Evolutionary conservation across 2,797 vertebrate genomes (phyloP).

Genomic region (Lophotriccus pileatus): DNA sequence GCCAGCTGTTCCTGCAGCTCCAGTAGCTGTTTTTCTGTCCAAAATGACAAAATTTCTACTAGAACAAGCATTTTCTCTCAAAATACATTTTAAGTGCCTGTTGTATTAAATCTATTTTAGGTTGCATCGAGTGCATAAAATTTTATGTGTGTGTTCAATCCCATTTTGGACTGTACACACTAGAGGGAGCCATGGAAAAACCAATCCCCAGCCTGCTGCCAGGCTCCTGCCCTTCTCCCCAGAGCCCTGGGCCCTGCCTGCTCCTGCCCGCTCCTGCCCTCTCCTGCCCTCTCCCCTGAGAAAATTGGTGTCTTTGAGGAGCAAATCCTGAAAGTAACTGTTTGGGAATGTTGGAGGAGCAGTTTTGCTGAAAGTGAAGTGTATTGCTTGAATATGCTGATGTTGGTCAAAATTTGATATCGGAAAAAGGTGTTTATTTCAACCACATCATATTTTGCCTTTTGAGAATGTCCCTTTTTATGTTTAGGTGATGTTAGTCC

Average conservation of each 20-base stretch:
- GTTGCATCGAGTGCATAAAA: rapidly evolving
- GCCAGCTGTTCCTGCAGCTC: not conserved
- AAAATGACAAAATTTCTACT: not conserved
- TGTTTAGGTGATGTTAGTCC: not conserved
- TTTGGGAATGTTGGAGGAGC: not conserved
- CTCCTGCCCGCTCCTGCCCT: not conserved
- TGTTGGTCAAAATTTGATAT: not conserved
- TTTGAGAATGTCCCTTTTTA: not conserved
- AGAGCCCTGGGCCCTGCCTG: not conserved
- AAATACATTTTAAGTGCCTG: not conserved
- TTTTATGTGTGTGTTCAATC: not conserved
- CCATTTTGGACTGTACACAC: not conserved
- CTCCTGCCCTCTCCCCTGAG: not conserved
- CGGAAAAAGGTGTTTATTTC: not conserved
- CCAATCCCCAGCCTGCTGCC: not conserved
- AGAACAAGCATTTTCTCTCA: not conserved
- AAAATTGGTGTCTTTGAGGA: not conserved
- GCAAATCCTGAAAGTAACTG: not conserved
- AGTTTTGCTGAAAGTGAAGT: not conserved
- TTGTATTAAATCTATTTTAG: not conserved
- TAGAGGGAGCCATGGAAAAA: conserved; percentile 59
- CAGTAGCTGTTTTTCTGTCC: not conserved
- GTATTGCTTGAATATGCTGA: not conserved
- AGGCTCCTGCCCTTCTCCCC: not conserved
- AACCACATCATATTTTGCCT: not conserved